A percentile compares a stretch with the other conserved stretches of the same genome.
phyloP scores from a whole-genome alignment of 2,113 vertebrate genomes.

The Mesitornis unicolor region DNA sequence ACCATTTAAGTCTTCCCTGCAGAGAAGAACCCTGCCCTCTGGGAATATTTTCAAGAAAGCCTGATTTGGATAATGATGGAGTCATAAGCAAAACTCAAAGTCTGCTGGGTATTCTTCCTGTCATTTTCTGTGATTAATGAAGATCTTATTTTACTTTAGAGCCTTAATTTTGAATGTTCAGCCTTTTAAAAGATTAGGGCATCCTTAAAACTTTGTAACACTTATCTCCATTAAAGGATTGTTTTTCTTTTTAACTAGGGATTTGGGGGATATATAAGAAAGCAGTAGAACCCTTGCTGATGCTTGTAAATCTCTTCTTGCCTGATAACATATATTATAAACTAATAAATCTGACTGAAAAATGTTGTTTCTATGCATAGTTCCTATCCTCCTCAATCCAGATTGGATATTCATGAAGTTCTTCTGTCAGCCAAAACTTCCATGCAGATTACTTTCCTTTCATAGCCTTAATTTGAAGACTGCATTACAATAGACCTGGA shows the following conservation, averaged over 20 bases:
- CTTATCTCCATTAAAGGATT: neutral
- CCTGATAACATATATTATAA: neutral
- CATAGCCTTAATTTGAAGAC: neutral
- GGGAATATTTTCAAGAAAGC: neutral
- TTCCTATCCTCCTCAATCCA: neutral
- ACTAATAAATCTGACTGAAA: constrained; percentile 45
- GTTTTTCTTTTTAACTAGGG: neutral
- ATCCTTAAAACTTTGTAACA: neutral
- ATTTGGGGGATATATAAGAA: neutral
- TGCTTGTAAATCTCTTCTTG: constrained; percentile 1
- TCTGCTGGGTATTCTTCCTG: neutral
- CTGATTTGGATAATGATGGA: neutral
- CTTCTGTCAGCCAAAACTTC: neutral
- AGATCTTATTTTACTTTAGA: neutral
- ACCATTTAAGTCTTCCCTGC: neutral
- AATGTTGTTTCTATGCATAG: neutral
- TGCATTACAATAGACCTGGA: neutral
- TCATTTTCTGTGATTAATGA: neutral
- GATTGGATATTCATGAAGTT: neutral
- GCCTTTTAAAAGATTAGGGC: neutral
- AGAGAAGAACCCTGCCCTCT: neutral
- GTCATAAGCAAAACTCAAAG: neutral
- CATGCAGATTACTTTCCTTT: neutral
- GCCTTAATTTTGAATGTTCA: constrained; percentile 4
- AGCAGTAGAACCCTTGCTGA: neutral